Evolutionary conservation across 1,140 invertebrate genomes (phyloP), one percentile per base, ranked within the genome.

Genomic region (Atopsyche davidsoni): DNA sequence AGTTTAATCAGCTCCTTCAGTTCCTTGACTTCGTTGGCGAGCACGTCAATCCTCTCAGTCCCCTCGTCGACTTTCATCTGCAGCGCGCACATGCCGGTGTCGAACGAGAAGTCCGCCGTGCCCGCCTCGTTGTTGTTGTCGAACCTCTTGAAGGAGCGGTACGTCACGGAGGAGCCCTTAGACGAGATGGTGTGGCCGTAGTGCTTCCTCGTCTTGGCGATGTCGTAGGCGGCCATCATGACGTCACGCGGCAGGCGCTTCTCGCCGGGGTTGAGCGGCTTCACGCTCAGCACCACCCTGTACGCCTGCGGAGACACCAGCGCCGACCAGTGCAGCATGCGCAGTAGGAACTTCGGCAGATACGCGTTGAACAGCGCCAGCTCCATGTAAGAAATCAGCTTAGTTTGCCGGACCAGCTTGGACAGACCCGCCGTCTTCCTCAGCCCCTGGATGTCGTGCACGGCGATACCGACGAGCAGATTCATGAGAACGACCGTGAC

Each of bases 401-500:
- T 84, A 1, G 85, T 87, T 63, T 87, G 84, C n/a, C 84, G 73
- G 4, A 87, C 85, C 1, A 87, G 68, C 60, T 86, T 85, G 0
- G 83, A 83, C 1, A 87, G 64, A 0, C 82, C 84, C 0, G 85
- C 85, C 0, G 84, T 86, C 66, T 86, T 86, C 52, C 86, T 82
- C 1, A 87, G 65, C 0, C 84, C 82, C 56, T 87, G 84, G 40
- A 88, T 88, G 63, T 89, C 85, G 49, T 86, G 82, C 1, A 89
- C 86, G 0, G 86, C 86, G 48, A 89, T 85, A 57, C 86, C 86
- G 10, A 89, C 82, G 0, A 89, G 61, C 0, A 89, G 65, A 67
- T 89, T 89, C 86, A 89, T 89, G 17, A 89, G 64, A 6, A 89
- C 85, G 11, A 89, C 85, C 3, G 86, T 86, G 2, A 89, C 85